Evolutionary conservation across 2,888 invertebrate species (phyloP).

Genomic region (Eudemis profundana): DNA sequence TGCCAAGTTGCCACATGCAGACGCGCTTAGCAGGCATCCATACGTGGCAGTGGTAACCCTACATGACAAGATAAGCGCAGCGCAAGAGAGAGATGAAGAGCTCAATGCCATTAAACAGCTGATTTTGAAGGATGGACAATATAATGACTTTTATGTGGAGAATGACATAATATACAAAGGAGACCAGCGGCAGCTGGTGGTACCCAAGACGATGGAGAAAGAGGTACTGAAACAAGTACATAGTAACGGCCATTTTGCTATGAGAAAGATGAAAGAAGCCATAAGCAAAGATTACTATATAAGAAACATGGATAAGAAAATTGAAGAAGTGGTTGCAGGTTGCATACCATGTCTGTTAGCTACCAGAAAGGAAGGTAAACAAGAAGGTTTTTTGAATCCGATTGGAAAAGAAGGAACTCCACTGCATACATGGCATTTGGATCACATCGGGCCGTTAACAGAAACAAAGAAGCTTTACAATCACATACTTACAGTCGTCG

Average conservation of each 20-base stretch:
- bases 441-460: too few species aligned
- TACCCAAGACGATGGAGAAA: constrained; percentile 11
- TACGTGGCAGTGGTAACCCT: constrained; percentile 4
- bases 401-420: constrained; percentile 9
- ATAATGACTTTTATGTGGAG: constrained; percentile 8
- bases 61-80: constrained; percentile 11
- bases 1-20: constrained; percentile 12
- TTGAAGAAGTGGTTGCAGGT: too few species aligned
- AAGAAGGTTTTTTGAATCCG: too few species aligned
- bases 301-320: too few species aligned
- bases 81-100: constrained; percentile 20
- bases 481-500: too few species aligned
- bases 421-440: constrained; percentile 1
- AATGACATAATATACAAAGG: constrained; percentile 7
- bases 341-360: too few species aligned
- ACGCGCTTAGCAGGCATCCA: constrained; percentile 18
- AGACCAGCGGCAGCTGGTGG: constrained; percentile 2
- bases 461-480: too few species aligned
- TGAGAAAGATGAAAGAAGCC: too few species aligned
- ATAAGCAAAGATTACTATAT: too few species aligned
- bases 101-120: constrained; percentile 20
- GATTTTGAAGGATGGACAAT: constrained; percentile 1
- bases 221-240: too few species aligned
- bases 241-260: too few species aligned
- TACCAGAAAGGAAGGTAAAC: too few species aligned